These are phyloP conservation scores for Meghimatium bilineatum DNA, from an alignment of 2,888 invertebrate genomes.

Conservation along the genomic window DNA sequence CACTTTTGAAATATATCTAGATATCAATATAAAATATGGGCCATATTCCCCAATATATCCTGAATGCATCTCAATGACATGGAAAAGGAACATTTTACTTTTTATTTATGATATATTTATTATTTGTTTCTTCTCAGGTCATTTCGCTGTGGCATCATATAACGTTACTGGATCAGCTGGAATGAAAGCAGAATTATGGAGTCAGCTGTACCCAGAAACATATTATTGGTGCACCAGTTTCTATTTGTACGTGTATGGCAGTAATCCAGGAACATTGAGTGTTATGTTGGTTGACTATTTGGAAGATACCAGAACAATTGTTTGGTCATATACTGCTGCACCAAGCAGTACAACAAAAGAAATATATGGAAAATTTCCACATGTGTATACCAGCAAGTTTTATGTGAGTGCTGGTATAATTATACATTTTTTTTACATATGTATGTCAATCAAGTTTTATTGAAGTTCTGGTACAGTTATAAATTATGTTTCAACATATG, in stretches of 20 bases:
- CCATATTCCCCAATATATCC: too few relatives aligned
- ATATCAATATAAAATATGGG: too few relatives aligned
- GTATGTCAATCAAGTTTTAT: too few relatives aligned
- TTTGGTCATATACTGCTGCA: conserved; percentile 8
- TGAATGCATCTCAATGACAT: too few relatives aligned
- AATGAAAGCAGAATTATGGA: conserved; percentile 31
- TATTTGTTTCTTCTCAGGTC: not conserved
- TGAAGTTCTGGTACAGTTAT: too few relatives aligned
- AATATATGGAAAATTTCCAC: conserved; percentile 9
- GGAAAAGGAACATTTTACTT: too few relatives aligned
- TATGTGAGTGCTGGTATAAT: conserved; percentile 21
- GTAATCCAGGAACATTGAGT: conserved; percentile 21
- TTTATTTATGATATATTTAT: not conserved
- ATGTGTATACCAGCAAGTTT: conserved; percentile 9
- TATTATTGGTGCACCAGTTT: conserved; percentile 18
- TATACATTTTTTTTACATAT: too few relatives aligned
- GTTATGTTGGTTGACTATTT: conserved; percentile 24
- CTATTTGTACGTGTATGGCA: conserved; percentile 1
- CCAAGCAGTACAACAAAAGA: not conserved
- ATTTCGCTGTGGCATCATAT: conserved; percentile 27
- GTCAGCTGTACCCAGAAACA: not conserved
- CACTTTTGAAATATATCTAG: too few relatives aligned
- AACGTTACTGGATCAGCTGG: not conserved
- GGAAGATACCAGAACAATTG: conserved; percentile 8
- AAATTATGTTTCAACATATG: conserved; percentile 30